Conservation (phyloP, 2,113 vertebrate genomes). For the Cisticola juncidis region DNA sequence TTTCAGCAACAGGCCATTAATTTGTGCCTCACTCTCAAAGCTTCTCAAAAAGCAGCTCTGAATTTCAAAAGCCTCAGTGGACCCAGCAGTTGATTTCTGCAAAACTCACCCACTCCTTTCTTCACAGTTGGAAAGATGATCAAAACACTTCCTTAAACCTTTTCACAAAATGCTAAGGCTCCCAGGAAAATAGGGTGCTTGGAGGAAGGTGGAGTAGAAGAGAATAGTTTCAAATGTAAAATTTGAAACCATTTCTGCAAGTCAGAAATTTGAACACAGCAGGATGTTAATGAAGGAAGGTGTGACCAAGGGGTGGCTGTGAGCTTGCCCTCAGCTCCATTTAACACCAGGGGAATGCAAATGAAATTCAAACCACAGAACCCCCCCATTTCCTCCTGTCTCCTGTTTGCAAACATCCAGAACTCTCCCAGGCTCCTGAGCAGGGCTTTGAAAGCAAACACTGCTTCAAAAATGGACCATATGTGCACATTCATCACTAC, state of each 20-base stretch:
- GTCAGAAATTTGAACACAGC: not conserved
- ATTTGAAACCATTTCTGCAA: not conserved
- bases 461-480: not conserved
- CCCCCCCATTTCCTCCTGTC: not conserved
- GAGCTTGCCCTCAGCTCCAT: not conserved
- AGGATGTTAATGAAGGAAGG: accelerated
- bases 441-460: not conserved
- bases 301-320: not conserved
- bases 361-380: not conserved
- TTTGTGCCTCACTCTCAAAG: not conserved
- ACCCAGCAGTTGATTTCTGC: not conserved
- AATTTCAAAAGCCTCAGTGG: not conserved
- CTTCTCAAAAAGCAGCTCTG: not conserved
- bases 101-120: not conserved
- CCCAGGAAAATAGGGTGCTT: not conserved
- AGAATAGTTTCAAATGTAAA: not conserved
- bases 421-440: not conserved
- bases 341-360: not conserved
- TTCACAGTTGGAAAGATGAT: not conserved
- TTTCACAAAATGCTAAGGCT: not conserved
- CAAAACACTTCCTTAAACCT: not conserved
- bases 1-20: not conserved
- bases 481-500: not conserved
- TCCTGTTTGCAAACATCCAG: not conserved
- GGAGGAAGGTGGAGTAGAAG: not conserved